Conservation (phyloP, 2,797 vertebrate species). For the Calcarius lapponicus region DNA sequence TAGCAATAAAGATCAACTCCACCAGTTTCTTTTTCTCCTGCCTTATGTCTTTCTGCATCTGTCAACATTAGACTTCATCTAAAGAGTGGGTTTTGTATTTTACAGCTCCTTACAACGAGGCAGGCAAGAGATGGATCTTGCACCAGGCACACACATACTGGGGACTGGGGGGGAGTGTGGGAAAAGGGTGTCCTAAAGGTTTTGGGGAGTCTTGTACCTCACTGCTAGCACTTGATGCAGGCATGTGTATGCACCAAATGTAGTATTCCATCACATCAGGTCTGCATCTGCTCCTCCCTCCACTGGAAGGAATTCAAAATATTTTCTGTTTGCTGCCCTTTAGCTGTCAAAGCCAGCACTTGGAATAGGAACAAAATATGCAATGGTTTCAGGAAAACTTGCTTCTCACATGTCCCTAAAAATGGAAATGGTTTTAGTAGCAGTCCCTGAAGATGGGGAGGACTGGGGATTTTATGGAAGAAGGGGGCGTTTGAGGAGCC, state of each 20-base stretch:
- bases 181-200: neutral
- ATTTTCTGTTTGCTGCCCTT: constrained; percentile 39
- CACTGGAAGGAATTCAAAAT: constrained; percentile 10
- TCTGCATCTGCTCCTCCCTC: neutral
- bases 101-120: neutral
- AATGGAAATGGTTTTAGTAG: constrained; percentile 11
- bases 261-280: neutral
- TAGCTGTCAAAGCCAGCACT: neutral
- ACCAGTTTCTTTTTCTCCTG: neutral
- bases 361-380: constrained; percentile 19
- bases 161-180: neutral
- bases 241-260: neutral
- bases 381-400: constrained; percentile 7
- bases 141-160: neutral
- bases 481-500: neutral
- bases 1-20: constrained; percentile 49
- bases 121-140: neutral
- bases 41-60: constrained; percentile 22
- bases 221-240: neutral
- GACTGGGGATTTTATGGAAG: neutral
- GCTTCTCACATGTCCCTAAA: constrained; percentile 17
- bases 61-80: neutral
- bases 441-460: neutral
- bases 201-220: neutral
- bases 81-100: neutral